These are phyloP conservation scores for Cinclus cinclus DNA, from an alignment of 2,113 vertebrate species.

Conservation along the genomic window DNA sequence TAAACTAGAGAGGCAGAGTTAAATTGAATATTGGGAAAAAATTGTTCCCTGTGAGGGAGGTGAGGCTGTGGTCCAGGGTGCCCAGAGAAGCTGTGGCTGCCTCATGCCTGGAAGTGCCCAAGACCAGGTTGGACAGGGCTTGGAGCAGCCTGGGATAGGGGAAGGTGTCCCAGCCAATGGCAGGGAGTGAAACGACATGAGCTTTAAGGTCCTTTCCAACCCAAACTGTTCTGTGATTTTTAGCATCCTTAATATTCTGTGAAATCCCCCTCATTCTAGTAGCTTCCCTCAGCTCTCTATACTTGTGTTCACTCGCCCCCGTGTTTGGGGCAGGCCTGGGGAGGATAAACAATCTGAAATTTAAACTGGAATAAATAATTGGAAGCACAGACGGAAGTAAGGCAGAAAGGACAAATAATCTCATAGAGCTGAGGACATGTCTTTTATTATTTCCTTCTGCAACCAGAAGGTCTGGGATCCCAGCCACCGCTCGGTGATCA, in stretches of 20 bases:
- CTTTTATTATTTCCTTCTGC: neutral
- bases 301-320: neutral
- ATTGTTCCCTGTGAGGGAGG: neutral
- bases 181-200: accelerated
- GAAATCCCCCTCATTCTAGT: neutral
- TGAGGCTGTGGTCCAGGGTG: neutral
- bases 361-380: neutral
- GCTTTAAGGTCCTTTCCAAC: neutral
- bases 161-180: neutral
- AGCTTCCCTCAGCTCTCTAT: neutral
- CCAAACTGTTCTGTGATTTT: neutral
- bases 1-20: neutral
- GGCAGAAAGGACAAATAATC: neutral
- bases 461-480: neutral
- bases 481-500: neutral
- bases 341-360: neutral
- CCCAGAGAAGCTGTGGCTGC: neutral
- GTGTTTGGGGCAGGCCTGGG: neutral
- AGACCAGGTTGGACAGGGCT: accelerated
- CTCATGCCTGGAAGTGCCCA: neutral
- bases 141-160: neutral
- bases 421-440: accelerated
- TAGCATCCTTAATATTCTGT: neutral
- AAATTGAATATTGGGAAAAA: neutral
- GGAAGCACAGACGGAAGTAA: neutral